Evolutionary conservation across 2,113 vertebrate species (phyloP).

Genomic region (Sphyrna mokarran): DNA sequence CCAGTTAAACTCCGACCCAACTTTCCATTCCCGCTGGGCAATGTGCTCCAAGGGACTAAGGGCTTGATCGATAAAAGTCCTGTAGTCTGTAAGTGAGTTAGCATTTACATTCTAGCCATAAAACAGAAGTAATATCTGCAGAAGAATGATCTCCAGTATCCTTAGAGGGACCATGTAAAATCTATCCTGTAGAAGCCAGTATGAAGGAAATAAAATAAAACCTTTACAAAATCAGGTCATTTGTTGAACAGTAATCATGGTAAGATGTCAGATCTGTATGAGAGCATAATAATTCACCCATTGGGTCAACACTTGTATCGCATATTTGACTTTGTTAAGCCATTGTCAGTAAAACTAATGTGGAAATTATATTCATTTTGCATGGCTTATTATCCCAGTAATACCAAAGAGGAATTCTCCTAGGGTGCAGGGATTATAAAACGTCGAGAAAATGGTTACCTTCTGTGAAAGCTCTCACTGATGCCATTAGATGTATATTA

Average conservation of each 20-base stretch:
- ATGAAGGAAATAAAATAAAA: background rate
- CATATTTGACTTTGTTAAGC: background rate
- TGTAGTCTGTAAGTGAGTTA: background rate
- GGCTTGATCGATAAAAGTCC: background rate
- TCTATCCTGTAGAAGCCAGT: too few species aligned
- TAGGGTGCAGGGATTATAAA: background rate
- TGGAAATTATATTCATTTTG: constrained; percentile 5
- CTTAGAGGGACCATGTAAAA: background rate
- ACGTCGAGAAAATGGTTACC: background rate
- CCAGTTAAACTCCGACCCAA: too few species aligned
- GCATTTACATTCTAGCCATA: background rate
- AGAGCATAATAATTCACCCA: background rate
- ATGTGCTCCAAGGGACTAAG: background rate
- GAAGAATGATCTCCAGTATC: background rate
- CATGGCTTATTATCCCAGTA: background rate
- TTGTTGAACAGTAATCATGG: background rate
- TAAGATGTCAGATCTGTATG: background rate
- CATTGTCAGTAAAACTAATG: background rate
- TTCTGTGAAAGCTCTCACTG: background rate
- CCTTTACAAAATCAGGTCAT: background rate
- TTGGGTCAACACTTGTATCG: background rate
- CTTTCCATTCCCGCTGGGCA: background rate
- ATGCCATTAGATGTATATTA: constrained; percentile 26
- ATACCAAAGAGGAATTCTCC: background rate
- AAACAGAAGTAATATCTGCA: background rate